phyloP scores from a whole-genome alignment of 2,888 invertebrate genomes.

The Drosophila crucigera region DNA sequence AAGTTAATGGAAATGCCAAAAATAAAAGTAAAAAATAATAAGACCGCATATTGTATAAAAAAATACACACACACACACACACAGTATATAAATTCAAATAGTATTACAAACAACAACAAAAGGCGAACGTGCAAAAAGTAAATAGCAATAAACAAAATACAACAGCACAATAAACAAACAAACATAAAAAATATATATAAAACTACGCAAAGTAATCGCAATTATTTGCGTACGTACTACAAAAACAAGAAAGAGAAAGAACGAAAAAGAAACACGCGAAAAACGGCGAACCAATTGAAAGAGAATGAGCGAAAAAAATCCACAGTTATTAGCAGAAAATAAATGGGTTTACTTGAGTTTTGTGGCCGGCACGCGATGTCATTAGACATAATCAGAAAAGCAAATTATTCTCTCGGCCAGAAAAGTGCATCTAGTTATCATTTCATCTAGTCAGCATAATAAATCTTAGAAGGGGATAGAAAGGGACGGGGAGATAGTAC shows the following conservation, averaged over 20 bases:
- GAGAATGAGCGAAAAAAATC: neutral
- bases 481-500: neutral
- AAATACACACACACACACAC: neutral
- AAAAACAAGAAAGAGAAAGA: neutral
- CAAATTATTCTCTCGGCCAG: slow-evolving; percentile 47
- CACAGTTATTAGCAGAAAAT: slow-evolving; percentile 16
- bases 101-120: slow-evolving; percentile 38
- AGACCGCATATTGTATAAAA: neutral
- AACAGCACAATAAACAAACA: slow-evolving; percentile 14
- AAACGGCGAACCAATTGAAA: slow-evolving; percentile 14
- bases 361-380: slow-evolving; percentile 59
- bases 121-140: slow-evolving; percentile 21
- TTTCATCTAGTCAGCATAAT: neutral
- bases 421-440: slow-evolving; percentile 15
- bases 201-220: slow-evolving; percentile 25
- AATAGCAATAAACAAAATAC: slow-evolving; percentile 22
- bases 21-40: slow-evolving; percentile 5
- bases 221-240: slow-evolving; percentile 22
- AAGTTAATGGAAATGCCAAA: slow-evolving; percentile 39
- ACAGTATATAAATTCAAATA: slow-evolving; percentile 47
- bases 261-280: neutral
- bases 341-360: slow-evolving; percentile 7
- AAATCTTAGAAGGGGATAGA: neutral
- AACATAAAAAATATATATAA: neutral
- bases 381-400: slow-evolving; percentile 59